These are phyloP conservation scores for Cydia pomonella DNA, from an alignment of 1,140 invertebrate species.

Conservation along the genomic window DNA sequence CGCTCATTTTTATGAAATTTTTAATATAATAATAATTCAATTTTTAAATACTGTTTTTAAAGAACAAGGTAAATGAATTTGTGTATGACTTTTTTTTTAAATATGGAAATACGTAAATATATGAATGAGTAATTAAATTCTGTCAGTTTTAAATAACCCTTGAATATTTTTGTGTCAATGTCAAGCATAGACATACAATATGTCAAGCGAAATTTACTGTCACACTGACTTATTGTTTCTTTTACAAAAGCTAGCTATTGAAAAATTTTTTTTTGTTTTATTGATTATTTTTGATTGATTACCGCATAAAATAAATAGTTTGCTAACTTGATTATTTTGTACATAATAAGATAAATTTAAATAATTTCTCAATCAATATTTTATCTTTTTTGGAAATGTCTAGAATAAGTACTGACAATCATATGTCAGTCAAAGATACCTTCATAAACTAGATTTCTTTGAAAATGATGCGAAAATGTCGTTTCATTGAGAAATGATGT, in stretches of 20 bases:
- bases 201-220: not conserved
- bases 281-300: not conserved
- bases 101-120: not conserved
- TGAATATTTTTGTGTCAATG: not conserved
- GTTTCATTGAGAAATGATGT: conserved; percentile 30
- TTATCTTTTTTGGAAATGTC: no score
- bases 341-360: no score
- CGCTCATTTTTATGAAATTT: not conserved
- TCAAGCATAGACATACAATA: no score
- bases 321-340: no score
- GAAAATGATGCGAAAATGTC: conserved; percentile 19
- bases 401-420: not conserved
- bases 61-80: not conserved
- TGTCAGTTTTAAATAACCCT: not conserved
- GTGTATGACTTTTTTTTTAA: not conserved
- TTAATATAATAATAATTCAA: not conserved
- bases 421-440: not conserved
- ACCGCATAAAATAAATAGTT: not conserved
- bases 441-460: not conserved
- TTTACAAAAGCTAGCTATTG: not conserved
- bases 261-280: not conserved
- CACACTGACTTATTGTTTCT: not conserved
- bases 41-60: not conserved
- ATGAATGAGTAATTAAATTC: not conserved
- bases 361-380: no score